Evolutionary conservation across 1,140 invertebrate species (phyloP).

Genomic region (Carposina sasakii): DNA sequence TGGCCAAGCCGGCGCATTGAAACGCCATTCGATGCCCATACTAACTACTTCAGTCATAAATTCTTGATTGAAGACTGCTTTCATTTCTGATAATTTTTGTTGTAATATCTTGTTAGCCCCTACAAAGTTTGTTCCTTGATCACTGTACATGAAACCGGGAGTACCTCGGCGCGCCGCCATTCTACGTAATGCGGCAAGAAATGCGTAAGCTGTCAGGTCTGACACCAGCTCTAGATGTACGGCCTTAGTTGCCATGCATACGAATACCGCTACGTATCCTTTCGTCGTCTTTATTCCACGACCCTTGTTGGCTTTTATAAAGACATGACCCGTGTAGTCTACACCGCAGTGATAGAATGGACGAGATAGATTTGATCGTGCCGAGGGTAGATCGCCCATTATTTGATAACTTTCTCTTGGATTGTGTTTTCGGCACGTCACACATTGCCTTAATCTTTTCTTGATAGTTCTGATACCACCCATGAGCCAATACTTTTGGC

Average conservation of each 20-base stretch:
- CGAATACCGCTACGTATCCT: slow-evolving; percentile 53
- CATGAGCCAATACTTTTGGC: slow-evolving; percentile 39
- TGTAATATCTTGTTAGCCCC: slow-evolving; percentile 22
- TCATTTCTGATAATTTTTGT: slow-evolving; percentile 20
- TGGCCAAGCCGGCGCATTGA: slow-evolving; percentile 23
- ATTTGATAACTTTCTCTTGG: slow-evolving; percentile 18
- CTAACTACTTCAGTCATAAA: background rate
- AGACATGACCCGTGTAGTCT: slow-evolving; percentile 56
- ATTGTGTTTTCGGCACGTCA: slow-evolving; percentile 20
- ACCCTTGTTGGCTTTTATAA: slow-evolving; percentile 31
- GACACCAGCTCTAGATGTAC: slow-evolving; percentile 58
- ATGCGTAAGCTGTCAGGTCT: slow-evolving; percentile 37
- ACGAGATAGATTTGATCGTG: slow-evolving; percentile 22
- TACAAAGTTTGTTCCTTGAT: slow-evolving; percentile 38
- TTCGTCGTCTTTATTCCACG: slow-evolving; percentile 39
- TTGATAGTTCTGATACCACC: slow-evolving; percentile 20
- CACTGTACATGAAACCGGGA: slow-evolving; percentile 20
- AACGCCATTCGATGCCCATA: slow-evolving; percentile 33
- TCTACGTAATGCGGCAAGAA: slow-evolving; percentile 32
- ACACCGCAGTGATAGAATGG: slow-evolving; percentile 48
- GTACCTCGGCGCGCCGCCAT: slow-evolving; percentile 33
- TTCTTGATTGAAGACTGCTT: slow-evolving; percentile 15
- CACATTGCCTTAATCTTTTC: slow-evolving; percentile 18
- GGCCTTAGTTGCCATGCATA: slow-evolving; percentile 54
- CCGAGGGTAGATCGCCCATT: slow-evolving; percentile 47